Evolutionary conservation across 1,140 invertebrate species (phyloP), one percentile per base, ranked within the genome.

Genomic region (Diabrotica virgifera): DNA sequence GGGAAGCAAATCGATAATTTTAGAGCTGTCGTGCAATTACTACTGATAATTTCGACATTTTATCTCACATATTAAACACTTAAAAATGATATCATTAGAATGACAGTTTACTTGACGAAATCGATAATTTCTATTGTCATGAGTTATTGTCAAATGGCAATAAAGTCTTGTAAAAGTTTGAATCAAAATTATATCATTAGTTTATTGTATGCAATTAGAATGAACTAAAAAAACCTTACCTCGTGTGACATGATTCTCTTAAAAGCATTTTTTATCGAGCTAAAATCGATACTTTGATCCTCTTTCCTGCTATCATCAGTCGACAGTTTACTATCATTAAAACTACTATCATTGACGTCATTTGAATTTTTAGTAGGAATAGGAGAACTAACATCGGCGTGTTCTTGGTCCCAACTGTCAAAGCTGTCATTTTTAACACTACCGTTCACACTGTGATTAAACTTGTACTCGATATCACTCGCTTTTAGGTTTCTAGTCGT

Each of bases 381-480:
- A 10, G 40, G n/a, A 3, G 8, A 8, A n/a, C 2, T 46, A 46
- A 46, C 6, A 46, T 46, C 40, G 6, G 40, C n/a, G 40, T 46
- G 3, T 8, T 46, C 5, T 10, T 46, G 8, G 40, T 46, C 52
- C 51, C 14, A 62, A n/a, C 13, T 12, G 38, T 69, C 66, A 59
- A 57, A 63, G 50, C 52, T 65, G 60, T 59, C 63, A 36, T 66
- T 63, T 6, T 67, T 51, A 60, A 66, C 57, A 59, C 66, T 59
- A 60, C 37, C 64, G 13, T 46, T 59, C 13, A 52, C 69, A 61
- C 62, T 66, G 40, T 65, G 52, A 63, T 72, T 70, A 8, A 75
- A 62, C 53, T 68, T 70, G 59, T 76, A 75, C 57, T 77, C 73
- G 11, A 77, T 77, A 71, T 78, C 77, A 69, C 64, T 76, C 36